These are phyloP conservation scores for Melanotaenia maccullochi DNA, from an alignment of 2,797 vertebrate genomes.

Conservation along the genomic window DNA sequence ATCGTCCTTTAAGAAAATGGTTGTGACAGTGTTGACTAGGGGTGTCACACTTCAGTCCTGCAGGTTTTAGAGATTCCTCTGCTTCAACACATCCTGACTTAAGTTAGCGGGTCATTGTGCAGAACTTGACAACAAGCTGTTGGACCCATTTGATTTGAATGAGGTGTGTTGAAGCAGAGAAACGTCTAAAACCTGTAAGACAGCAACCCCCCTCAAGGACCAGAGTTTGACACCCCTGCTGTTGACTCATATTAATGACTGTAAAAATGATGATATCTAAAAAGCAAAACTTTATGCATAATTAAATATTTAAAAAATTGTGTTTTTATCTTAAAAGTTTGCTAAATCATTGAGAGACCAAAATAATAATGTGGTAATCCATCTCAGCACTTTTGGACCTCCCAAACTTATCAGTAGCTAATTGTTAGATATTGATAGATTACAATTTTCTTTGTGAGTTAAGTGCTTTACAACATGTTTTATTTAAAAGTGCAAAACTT, in stretches of 20 bases:
- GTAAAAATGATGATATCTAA: not conserved
- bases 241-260: too few relatives aligned
- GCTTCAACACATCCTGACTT: not conserved
- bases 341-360: not conserved
- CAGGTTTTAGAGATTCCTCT: not conserved
- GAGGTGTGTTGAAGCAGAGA: too few relatives aligned
- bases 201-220: too few relatives aligned
- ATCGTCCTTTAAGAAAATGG: not conserved
- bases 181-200: too few relatives aligned
- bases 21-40: not conserved
- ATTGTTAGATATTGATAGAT: not conserved
- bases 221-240: too few relatives aligned
- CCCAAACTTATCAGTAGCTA: too few relatives aligned
- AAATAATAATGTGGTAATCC: not conserved
- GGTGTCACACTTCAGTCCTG: too few relatives aligned
- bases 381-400: too few relatives aligned
- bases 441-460: not conserved
- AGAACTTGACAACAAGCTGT: not conserved
- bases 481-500: not conserved
- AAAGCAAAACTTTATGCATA: not conserved
- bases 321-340: not conserved
- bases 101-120: not conserved
- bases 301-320: too few relatives aligned
- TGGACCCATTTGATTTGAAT: too few relatives aligned
- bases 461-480: not conserved